Evolutionary conservation across 2,888 invertebrate genomes (phyloP), one percentile per base, ranked within the genome.

Genomic region (Dastarcus helophoroides): DNA sequence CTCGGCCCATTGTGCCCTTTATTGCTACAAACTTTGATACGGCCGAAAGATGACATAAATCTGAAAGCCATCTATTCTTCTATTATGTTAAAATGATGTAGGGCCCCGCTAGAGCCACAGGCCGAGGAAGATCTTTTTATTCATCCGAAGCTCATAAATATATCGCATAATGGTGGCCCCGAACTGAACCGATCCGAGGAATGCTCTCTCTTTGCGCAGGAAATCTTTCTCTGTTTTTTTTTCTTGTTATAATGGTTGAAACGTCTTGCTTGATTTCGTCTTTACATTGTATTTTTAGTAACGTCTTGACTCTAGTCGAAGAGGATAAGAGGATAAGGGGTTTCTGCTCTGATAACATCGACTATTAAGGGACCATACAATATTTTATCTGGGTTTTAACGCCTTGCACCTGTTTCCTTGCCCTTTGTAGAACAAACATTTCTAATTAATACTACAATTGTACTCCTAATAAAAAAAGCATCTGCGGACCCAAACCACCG

Each of bases 31-130:
- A 50, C 51, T 56, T 56, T 54, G 57, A 57, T 56, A 56, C 49
- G 50, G 47, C 51, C 57, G 54, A 57, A 54, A 56, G 53, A 58
- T 58, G 57, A 57, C 57, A 57, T 57, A 58, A 58, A 58, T 57
- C 56, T 50, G 55, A 56, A 56, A 56, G 56, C 53, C 54, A 58
- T 56, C 54, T 53, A 54, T 57, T 58, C 56, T 51, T 50, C 57
- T 51, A 57, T 58, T 58, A 57, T 57, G 54, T 50, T 52, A 50
- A 52, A 53, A 58, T 58, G 58, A 58, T 58, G 54, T 56, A 57
- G 56, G 52, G 49, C 51, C 49, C 46, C 46, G 44, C 50, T 48
- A 46, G 29, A 33, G 31, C 43, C 39, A 37, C 42, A 39, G 40
- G 38, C 39, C 40, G 36, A 35, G 37, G 44, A 41, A 41, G 44